Evolutionary conservation across 2,113 vertebrate genomes (phyloP), one percentile per base, ranked within the genome.

Genomic region (Aleadryas rufinucha): DNA sequence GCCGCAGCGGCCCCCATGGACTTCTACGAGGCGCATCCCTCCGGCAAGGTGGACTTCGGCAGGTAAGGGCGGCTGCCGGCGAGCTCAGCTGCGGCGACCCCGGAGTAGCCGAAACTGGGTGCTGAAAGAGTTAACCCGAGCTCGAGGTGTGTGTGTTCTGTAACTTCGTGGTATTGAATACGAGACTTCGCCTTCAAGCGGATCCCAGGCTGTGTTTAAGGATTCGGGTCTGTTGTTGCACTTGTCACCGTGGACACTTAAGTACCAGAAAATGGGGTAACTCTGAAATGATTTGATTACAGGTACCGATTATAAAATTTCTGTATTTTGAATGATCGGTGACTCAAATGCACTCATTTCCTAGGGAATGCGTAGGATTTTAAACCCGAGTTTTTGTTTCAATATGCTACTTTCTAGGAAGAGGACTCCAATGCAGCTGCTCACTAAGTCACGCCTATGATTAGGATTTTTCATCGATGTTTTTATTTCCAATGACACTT

Each of bases 41-140:
- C 90, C 16, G 93, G 86, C 75, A 95, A 94, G 91, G 95, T 96
- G 83, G 97, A 94, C 39, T 93, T 95, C 61, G 80, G 93, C 95
- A 85, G 97, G 97, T 97, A 68, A 91, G 78, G 89, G 56, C 14
- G 16, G 12, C 22, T 27, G 8, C 22, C 33, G 56, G 69, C 9
- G 24, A 8, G 52, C 49, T n/a, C 6, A 26, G 53, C 74, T 18
- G 27, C 33, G 6, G 42, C 52, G 2, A 3, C 33, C 37, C 63
- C 28, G 20, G 21, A 8, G n/a, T 6, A 7, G 49, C 27, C 7
- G 42, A 49, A 60, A 5, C 4, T 7, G 16, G 12, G 14, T 2
- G n/a, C 35, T 13, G 3, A 4, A 44, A 37, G 74, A 24, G 52
- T 27, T 33, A 10, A 39, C 1, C 9, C 0, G 53, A 27, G 15